These are phyloP conservation scores for Orestias chungarensis DNA, from an alignment of 2,797 vertebrate species.

Conservation along the genomic window DNA sequence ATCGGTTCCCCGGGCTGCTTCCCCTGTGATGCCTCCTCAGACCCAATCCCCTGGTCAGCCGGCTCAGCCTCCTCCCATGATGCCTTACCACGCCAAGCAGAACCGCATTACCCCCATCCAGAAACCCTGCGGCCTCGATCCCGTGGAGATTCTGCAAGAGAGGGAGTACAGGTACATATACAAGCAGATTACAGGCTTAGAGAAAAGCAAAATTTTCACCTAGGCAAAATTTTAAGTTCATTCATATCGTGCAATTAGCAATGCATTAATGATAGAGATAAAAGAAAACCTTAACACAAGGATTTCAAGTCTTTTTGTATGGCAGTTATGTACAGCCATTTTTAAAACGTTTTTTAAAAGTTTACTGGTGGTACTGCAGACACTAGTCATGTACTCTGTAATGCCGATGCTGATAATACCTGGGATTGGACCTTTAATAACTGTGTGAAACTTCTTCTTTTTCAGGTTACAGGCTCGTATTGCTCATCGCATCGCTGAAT, in stretches of 20 bases:
- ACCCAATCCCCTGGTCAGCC: slow-evolving; percentile 94
- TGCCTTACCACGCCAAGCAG: slow-evolving; percentile 91
- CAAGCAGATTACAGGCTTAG: not conserved
- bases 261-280: too few species aligned
- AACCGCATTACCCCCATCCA: slow-evolving; percentile 95
- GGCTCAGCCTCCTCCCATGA: slow-evolving; percentile 89
- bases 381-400: too few species aligned
- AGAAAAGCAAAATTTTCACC: not conserved
- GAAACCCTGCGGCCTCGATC: slow-evolving; percentile 94
- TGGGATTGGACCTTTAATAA: not conserved
- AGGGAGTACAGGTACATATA: slow-evolving; percentile 89
- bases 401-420: not conserved
- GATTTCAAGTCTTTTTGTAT: too few species aligned
- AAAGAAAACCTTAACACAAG: too few species aligned
- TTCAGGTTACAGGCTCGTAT: slow-evolving; percentile 92
- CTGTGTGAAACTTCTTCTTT: not conserved
- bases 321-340: not conserved
- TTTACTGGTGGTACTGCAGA: too few species aligned
- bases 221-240: not conserved
- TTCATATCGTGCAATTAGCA: too few species aligned
- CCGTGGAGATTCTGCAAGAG: slow-evolving; percentile 94
- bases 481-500: slow-evolving; percentile 93
- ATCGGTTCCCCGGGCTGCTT: slow-evolving; percentile 90
- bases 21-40: slow-evolving; percentile 94
- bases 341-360: too few species aligned